Evolutionary conservation across 2,888 invertebrate species (phyloP), one percentile per base, ranked within the genome.

Genomic region (Melipona bicolor): DNA sequence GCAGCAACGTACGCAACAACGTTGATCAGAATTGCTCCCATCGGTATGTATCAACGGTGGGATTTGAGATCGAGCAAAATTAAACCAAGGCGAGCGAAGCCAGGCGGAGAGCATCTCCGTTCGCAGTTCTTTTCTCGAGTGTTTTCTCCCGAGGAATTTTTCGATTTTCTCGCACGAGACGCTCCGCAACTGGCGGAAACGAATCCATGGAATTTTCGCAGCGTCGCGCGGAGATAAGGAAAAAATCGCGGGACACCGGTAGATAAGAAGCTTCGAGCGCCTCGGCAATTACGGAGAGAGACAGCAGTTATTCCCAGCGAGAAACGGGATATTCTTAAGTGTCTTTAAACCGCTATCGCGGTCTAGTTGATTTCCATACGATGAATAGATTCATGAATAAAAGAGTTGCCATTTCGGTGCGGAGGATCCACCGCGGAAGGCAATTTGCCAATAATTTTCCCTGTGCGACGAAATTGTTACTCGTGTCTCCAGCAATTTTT

Each of bases 381-480:
- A 87, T 79, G 84, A 87, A 87, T 77, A 80, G 85, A 78, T 69
- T 83, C 87, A 85, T 85, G 87, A 87, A 88, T 88, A 88, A 89
- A 83, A 75, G 81, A 72, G 65, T 83, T 77, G 59, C 68, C 70
- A 81, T 83, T 43, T 43, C 43, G 11, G 9, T 73, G 61, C 36
- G 15, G 59, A 52, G 59, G 43, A 49, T 43, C 21, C 17, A 59
- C 32, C n/a, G 43, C 4, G 17, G n/a, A 32, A 86, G 77, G 79
- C 88, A 84, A 54, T 24, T 79, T 81, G 88, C 84, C 86, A 84
- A 84, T 88, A 88, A 88, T 86, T 79, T 77, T 9, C 36, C 9
- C 75, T n/a, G 71, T 61, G 59, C 36, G 61, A 68, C 54, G 69
- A 69, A 2, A 73, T n/a, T n/a, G 56, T 59, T 59, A 49, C 49